A percentile compares a stretch with the other conserved stretches of the same genome.
Evolutionary conservation across 2,888 invertebrate genomes (phyloP).

Genomic region (Synanthedon vespiformis): DNA sequence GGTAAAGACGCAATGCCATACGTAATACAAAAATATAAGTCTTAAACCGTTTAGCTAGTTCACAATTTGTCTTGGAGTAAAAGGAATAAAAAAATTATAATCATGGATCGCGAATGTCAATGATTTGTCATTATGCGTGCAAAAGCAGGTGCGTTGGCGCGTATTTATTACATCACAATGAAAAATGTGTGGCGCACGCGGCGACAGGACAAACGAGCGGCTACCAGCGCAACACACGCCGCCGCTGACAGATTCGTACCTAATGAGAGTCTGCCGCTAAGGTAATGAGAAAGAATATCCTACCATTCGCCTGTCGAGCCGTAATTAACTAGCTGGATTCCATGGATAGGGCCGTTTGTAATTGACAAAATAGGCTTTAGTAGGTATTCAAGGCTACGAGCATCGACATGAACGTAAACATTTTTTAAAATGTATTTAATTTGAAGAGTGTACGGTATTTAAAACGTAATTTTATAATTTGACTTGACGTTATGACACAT

Average conservation of each 20-base stretch:
- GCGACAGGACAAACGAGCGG: conserved; percentile 46
- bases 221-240: conserved; percentile 32
- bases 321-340: conserved; percentile 39
- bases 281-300: conserved; percentile 49
- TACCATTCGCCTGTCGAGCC: conserved; percentile 33
- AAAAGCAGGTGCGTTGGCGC: conserved; percentile 41
- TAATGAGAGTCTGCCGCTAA: conserved; percentile 42
- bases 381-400: conserved; percentile 1
- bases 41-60: too few relatives aligned
- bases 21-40: too few relatives aligned
- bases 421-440: too few relatives aligned
- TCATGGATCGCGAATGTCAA: conserved; percentile 23
- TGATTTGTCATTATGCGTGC: conserved; percentile 39
- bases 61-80: background rate
- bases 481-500: too few relatives aligned
- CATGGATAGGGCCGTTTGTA: conserved; percentile 12
- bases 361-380: conserved; percentile 9
- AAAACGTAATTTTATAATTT: too few relatives aligned
- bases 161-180: conserved; percentile 42
- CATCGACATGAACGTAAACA: too few relatives aligned
- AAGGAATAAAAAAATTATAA: conserved; percentile 15
- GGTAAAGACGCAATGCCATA: too few relatives aligned
- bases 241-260: conserved; percentile 41
- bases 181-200: conserved; percentile 40
- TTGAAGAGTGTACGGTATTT: too few relatives aligned